Conservation (phyloP, 1,140 invertebrate genomes). For the Zaprionus lachaisei region DNA sequence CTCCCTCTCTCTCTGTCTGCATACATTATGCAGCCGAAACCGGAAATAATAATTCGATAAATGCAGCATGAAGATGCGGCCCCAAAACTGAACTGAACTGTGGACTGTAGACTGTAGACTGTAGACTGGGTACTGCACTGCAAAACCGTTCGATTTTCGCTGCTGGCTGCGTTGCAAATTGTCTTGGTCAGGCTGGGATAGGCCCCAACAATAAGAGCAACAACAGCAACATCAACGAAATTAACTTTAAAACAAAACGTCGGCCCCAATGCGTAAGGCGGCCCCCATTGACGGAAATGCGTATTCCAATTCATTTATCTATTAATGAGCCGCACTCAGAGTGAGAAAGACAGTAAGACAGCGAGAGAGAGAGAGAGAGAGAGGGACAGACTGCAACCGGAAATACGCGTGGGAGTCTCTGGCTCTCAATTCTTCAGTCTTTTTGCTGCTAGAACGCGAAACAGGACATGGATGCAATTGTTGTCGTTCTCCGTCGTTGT, state of each 20-base stretch:
- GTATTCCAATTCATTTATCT: slow-evolving; percentile 69
- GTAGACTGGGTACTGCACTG: background rate
- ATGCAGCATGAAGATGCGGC: slow-evolving; percentile 68
- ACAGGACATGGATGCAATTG: slow-evolving; percentile 38
- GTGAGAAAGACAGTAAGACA: background rate
- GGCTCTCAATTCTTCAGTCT: background rate
- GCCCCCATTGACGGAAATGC: slow-evolving; percentile 62
- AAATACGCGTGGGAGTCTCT: slow-evolving; percentile 69
- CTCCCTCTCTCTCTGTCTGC: slow-evolving; percentile 15
- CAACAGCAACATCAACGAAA: slow-evolving; percentile 20
- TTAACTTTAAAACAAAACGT: slow-evolving; percentile 41
- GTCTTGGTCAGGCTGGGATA: slow-evolving; percentile 46
- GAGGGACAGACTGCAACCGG: slow-evolving; percentile 31
- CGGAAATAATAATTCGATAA: slow-evolving; percentile 84
- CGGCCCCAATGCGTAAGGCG: slow-evolving; percentile 21
- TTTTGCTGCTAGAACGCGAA: slow-evolving; percentile 1
- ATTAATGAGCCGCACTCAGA: slow-evolving; percentile 49
- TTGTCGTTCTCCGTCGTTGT: slow-evolving; percentile 15
- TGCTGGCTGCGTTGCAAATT: slow-evolving; percentile 60
- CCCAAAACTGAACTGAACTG: slow-evolving; percentile 11
- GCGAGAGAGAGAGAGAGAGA: background rate
- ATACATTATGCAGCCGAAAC: slow-evolving; percentile 49
- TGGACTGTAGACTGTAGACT: too few relatives aligned
- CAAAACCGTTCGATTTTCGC: slow-evolving; percentile 52
- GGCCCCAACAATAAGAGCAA: background rate